Evolutionary conservation across 2,888 invertebrate species (phyloP).

Genomic region (Drosophila suboccidentalis): DNA sequence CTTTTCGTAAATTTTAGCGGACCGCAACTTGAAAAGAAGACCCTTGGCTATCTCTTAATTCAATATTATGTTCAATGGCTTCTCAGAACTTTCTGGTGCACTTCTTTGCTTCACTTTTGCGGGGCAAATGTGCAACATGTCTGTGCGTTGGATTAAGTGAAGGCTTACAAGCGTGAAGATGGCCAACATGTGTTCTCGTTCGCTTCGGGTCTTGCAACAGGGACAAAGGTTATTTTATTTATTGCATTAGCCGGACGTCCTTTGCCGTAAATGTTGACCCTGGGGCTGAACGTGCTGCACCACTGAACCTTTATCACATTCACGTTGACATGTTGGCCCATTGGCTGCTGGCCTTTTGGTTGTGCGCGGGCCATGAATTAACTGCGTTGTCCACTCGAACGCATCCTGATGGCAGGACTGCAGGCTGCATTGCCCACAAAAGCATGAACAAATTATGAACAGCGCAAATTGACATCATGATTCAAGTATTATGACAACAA

Average conservation of each 20-base stretch:
- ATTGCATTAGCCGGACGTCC: constrained; percentile 53
- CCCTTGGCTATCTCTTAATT: not conserved
- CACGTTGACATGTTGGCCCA: constrained; percentile 56
- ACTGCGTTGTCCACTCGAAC: constrained; percentile 51
- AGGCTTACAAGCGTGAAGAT: constrained; percentile 62
- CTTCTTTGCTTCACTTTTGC: constrained; percentile 38
- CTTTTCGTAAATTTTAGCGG: no score
- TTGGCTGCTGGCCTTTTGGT: constrained; percentile 39
- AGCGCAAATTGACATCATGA: constrained; percentile 59
- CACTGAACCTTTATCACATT: constrained; percentile 58
- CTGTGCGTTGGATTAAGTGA: constrained; percentile 57
- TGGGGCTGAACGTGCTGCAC: constrained; percentile 38
- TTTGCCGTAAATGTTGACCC: constrained; percentile 25
- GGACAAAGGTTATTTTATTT: constrained; percentile 66
- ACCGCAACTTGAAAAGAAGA: no score
- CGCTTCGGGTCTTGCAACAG: constrained; percentile 15
- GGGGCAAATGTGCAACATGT: constrained; percentile 23
- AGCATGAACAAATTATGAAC: constrained; percentile 26
- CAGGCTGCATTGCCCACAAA: constrained; percentile 23
- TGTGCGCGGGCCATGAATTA: constrained; percentile 51
- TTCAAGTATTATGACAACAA: constrained; percentile 75
- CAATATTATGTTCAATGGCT: not conserved
- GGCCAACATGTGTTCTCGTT: constrained; percentile 58
- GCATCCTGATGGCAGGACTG: constrained; percentile 29
- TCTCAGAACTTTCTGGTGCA: not conserved